A percentile compares a stretch with the other conserved stretches of the same genome.
Evolutionary conservation across 2,113 vertebrate genomes (phyloP).

Genomic region (Alces alces): DNA sequence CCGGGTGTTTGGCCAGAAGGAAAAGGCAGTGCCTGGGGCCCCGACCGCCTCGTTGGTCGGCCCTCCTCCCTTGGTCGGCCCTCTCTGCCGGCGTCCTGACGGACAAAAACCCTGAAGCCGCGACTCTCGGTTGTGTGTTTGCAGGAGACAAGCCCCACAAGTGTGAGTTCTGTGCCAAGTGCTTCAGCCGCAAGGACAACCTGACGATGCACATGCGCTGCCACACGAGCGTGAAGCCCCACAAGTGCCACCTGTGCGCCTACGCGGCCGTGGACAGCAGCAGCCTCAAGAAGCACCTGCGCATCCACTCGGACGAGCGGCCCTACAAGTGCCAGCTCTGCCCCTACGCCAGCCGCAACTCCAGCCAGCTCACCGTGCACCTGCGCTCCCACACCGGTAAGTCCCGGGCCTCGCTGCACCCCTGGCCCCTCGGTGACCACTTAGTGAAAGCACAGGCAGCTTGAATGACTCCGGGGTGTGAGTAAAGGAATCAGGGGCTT

Average conservation of each 20-base stretch:
- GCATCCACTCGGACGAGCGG: slow-evolving; percentile 94
- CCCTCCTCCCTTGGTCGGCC: background rate
- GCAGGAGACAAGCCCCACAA: slow-evolving; percentile 96
- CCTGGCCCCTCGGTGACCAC: fast-evolving
- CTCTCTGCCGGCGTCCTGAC: fast-evolving
- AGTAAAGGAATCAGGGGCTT: background rate
- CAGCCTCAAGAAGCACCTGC: slow-evolving; percentile 97
- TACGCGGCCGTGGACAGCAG: slow-evolving; percentile 96
- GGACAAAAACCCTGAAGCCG: background rate
- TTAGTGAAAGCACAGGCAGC: background rate
- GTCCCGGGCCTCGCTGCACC: background rate
- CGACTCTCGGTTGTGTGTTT: background rate
- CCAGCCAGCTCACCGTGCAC: slow-evolving; percentile 97
- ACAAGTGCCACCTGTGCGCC: slow-evolving; percentile 95
- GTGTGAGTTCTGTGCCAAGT: slow-evolving; percentile 94
- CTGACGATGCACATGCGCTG: slow-evolving; percentile 95
- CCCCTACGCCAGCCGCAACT: slow-evolving; percentile 95
- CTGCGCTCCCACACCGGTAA: slow-evolving; percentile 92
- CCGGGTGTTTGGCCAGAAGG: background rate
- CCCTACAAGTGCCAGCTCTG: slow-evolving; percentile 98
- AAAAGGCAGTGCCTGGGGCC: fast-evolving
- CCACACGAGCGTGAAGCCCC: slow-evolving; percentile 95
- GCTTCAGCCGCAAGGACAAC: slow-evolving; percentile 96
- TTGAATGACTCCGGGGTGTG: background rate
- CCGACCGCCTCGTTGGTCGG: fast-evolving